Base-by-base conservation (phyloP, 2,888 invertebrate species). In the Chironomus riparius region DNA sequence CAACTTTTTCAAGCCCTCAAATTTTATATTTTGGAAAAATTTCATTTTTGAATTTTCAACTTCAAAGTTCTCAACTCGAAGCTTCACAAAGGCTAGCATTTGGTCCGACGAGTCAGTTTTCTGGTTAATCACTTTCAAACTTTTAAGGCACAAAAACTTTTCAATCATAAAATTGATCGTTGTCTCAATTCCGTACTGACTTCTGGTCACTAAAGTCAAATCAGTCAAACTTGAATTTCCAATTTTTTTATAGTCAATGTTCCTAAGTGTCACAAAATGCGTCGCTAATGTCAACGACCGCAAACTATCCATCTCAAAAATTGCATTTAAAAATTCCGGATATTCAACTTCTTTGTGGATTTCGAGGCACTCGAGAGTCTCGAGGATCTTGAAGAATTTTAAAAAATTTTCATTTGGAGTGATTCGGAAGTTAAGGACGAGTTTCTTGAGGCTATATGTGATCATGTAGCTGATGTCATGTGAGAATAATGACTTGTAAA, bases 221-320 rank as follows among this genome's bases (percentile, higher is more conserved):
- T 76, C 69, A 7, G 38, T 22, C 4, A 76, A 15, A 22, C 28
- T 18, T 38, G 56, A 76, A 18, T 56, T 28, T 50, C 12, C n/a
- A n/a, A n/a, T 15, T 50, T 76, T 76, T 18, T 76, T 76, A 22
- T 61, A 76, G 68, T 76, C 69, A 56, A 76, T 76, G 21, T 50
- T 76, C 22, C 69, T 76, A 1, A 76, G 6, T 0, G 56, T 76
- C 15, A 76, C 76, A 69, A 76, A 76, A 21, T 76, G 68, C 22
- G 76, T 76, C 15, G 56, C 50, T 2, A 76, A 50, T 21, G 69
- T 69, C 21, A 76, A 38, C 2, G 69, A 61, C 24, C 21, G 22
- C 0, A 76, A n/a, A 38, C 28, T 76, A 18, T 50, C 5, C 69
- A 76, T 69, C 21, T 68, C 56, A 48, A 76, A 76, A 22, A 76